These are phyloP conservation scores for Drosophila pseudotakahashii DNA, from an alignment of 2,888 invertebrate species.

Conservation along the genomic window DNA sequence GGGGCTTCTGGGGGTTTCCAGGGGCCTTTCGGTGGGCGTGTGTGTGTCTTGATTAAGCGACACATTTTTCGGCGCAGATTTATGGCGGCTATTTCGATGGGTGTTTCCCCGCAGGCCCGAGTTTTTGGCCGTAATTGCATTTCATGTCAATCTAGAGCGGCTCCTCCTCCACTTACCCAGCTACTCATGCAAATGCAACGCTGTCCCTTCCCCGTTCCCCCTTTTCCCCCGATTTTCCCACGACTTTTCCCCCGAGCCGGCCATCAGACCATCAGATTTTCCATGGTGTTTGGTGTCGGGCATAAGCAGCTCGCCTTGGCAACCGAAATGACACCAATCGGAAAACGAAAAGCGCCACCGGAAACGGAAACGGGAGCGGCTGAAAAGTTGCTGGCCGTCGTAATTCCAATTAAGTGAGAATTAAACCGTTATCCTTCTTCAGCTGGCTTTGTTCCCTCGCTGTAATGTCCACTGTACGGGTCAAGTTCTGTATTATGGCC, in stretches of 20 bases:
- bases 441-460: conserved; percentile 46
- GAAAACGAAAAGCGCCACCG: conserved; percentile 20
- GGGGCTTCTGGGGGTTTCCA: background rate
- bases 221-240: background rate
- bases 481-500: conserved; percentile 3
- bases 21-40: conserved; percentile 3
- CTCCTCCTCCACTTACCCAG: conserved; percentile 16
- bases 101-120: conserved; percentile 15
- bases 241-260: conserved; percentile 9
- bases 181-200: conserved; percentile 61
- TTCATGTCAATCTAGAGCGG: conserved; percentile 72
- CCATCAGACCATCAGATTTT: conserved; percentile 22
- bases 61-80: conserved; percentile 65
- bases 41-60: conserved; percentile 61
- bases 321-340: conserved; percentile 66
- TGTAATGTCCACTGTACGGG: conserved; percentile 8
- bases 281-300: conserved; percentile 44
- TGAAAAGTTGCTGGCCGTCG: conserved; percentile 48
- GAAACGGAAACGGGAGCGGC: conserved; percentile 29
- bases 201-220: too few relatives aligned
- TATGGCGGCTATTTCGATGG: conserved; percentile 76
- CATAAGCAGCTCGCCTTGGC: conserved; percentile 60
- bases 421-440: conserved; percentile 67
- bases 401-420: conserved; percentile 77
- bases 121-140: conserved; percentile 72